phyloP scores from a whole-genome alignment of 2,113 vertebrate genomes.

The Podocnemis expansa region DNA sequence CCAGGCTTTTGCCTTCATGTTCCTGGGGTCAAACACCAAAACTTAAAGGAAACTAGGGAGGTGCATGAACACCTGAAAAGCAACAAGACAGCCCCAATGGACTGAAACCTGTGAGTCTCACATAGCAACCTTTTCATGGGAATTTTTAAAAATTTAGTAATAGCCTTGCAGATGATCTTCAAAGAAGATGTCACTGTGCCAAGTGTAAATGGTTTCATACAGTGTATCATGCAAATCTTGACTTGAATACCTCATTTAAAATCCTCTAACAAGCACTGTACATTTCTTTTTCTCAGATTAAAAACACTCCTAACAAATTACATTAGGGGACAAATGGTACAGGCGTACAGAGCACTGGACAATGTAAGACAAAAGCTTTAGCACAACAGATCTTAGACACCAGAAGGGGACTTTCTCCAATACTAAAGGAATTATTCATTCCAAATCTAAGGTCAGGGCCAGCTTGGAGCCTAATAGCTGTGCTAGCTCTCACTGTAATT shows the following conservation, averaged over 20 bases:
- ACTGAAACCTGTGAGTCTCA: background rate
- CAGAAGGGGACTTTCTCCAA: background rate
- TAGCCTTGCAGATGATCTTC: no score
- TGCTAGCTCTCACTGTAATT: background rate
- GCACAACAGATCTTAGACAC: background rate
- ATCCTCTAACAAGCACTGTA: background rate
- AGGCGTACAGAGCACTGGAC: background rate
- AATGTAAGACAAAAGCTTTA: background rate
- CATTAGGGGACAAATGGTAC: background rate
- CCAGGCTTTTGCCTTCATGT: rapidly evolving
- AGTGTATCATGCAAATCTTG: rapidly evolving
- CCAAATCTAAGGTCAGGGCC: background rate
- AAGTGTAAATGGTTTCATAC: rapidly evolving
- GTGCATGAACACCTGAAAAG: rapidly evolving
- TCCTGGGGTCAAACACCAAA: background rate
- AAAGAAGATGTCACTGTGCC: rapidly evolving
- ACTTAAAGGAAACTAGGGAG: background rate
- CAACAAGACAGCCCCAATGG: rapidly evolving
- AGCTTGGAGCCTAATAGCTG: background rate
- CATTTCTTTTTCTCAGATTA: background rate
- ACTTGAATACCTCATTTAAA: background rate
- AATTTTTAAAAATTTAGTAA: rapidly evolving
- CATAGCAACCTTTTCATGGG: rapidly evolving
- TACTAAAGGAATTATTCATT: background rate
- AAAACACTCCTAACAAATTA: background rate